A percentile compares a stretch with the other conserved stretches of the same genome.
Conservation (phyloP, 1,140 invertebrate species). For the Euborellia annulipes region DNA sequence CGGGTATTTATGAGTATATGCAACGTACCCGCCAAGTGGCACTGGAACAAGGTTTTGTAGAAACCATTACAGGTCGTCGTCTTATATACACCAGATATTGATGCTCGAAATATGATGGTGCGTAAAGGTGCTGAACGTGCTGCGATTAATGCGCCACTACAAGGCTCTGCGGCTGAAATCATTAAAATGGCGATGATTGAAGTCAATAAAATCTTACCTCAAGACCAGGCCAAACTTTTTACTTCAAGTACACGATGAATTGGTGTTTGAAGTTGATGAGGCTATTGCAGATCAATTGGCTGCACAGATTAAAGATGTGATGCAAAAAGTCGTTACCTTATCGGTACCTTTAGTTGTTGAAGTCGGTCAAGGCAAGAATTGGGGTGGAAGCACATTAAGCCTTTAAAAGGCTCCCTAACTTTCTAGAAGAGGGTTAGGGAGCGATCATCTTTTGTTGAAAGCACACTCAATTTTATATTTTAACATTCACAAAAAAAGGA, state of each 20-base stretch:
- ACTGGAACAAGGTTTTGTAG: slow-evolving; percentile 21
- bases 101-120: slow-evolving; percentile 8
- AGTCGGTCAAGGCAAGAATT: neutral
- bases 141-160: slow-evolving; percentile 30
- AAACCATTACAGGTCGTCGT: slow-evolving; percentile 24
- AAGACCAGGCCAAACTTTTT: slow-evolving; percentile 14
- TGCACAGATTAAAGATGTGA: neutral
- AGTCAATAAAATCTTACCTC: slow-evolving; percentile 15
- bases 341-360: neutral
- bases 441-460: too few relatives aligned
- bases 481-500: too few relatives aligned
- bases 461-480: too few relatives aligned
- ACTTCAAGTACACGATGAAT: slow-evolving; percentile 30
- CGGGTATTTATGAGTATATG: slow-evolving; percentile 14
- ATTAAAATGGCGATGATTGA: slow-evolving; percentile 29
- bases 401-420: too few relatives aligned
- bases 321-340: neutral
- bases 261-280: slow-evolving; percentile 24
- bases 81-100: slow-evolving; percentile 25
- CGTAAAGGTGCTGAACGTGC: slow-evolving; percentile 27
- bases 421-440: too few relatives aligned
- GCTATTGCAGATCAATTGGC: neutral
- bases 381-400: neutral
- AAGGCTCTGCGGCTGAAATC: slow-evolving; percentile 31
- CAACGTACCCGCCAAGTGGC: neutral